Percentiles rank a stretch among this genome's conserved stretches.
phyloP scores from a whole-genome alignment of 1,140 invertebrate genomes.

The Diorhabda sublineata region DNA sequence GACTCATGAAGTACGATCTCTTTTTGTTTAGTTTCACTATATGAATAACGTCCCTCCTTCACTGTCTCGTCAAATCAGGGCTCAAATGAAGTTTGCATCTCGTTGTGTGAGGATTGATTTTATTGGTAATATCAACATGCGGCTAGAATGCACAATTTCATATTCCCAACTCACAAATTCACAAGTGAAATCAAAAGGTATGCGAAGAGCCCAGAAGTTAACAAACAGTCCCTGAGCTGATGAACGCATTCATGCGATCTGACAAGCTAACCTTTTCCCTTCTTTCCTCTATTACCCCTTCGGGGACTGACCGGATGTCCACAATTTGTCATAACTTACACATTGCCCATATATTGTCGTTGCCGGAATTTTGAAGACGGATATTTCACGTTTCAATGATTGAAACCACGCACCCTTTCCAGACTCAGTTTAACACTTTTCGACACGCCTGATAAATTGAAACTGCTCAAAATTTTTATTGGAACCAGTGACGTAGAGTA shows the following conservation, averaged over 20 bases:
- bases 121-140: constrained; percentile 23
- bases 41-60: not conserved
- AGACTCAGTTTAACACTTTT: constrained; percentile 1
- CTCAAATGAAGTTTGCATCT: constrained; percentile 18
- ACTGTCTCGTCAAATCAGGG: constrained; percentile 8
- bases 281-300: not conserved
- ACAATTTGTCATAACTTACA: constrained; percentile 22
- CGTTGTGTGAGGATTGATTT: constrained; percentile 16
- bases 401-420: constrained; percentile 12
- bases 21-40: too few relatives aligned
- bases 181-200: constrained; percentile 7
- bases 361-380: constrained; percentile 18
- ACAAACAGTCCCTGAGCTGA: constrained; percentile 21
- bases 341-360: constrained; percentile 18
- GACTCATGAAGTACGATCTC: too few relatives aligned
- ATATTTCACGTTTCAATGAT: constrained; percentile 18
- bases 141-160: constrained; percentile 20
- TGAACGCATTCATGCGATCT: constrained; percentile 22
- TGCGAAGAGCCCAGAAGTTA: constrained; percentile 16
- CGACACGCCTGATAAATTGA: not conserved
- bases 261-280: constrained; percentile 19
- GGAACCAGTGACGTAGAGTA: not conserved
- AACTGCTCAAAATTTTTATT: constrained; percentile 1
- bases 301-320: constrained; percentile 17
- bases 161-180: constrained; percentile 20